Percentiles rank a stretch among this genome's conserved stretches.
Evolutionary conservation across 2,888 invertebrate genomes (phyloP).

Genomic region (Lasioglossum figueresi): DNA sequence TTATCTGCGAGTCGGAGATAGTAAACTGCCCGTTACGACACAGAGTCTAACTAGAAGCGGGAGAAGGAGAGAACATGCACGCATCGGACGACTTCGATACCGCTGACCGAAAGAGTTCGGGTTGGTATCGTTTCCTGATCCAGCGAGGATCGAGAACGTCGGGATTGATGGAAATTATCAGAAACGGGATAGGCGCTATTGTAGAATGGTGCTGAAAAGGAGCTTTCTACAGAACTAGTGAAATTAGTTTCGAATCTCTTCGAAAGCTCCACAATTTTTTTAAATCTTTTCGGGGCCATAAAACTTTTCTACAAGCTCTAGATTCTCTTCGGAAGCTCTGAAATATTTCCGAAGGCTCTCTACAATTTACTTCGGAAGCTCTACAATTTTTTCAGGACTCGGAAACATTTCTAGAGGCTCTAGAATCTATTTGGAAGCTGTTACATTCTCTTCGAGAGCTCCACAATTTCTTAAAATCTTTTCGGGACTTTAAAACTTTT

Average conservation of each 20-base stretch:
- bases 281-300: background rate
- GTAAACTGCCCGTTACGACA: conserved; percentile 42
- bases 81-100: conserved; percentile 14
- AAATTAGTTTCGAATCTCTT: background rate
- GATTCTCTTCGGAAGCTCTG: background rate
- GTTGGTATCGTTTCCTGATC: background rate
- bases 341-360: background rate
- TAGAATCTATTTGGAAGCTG: background rate
- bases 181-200: background rate
- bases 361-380: background rate
- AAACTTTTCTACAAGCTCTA: background rate
- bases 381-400: too few relatives aligned
- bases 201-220: background rate
- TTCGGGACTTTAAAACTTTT: too few relatives aligned
- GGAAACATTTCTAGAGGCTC: background rate
- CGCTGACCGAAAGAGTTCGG: background rate
- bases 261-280: too few relatives aligned
- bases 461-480: background rate
- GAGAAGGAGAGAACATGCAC: background rate
- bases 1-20: conserved; percentile 34
- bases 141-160: background rate
- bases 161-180: too few relatives aligned
- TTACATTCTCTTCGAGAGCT: background rate
- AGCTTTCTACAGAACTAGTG: too few relatives aligned
- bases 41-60: conserved; percentile 4